Percentiles rank a stretch among this genome's conserved stretches.
Evolutionary conservation across 2,888 invertebrate species (phyloP).

Genomic region (Drosophila algonquin): DNA sequence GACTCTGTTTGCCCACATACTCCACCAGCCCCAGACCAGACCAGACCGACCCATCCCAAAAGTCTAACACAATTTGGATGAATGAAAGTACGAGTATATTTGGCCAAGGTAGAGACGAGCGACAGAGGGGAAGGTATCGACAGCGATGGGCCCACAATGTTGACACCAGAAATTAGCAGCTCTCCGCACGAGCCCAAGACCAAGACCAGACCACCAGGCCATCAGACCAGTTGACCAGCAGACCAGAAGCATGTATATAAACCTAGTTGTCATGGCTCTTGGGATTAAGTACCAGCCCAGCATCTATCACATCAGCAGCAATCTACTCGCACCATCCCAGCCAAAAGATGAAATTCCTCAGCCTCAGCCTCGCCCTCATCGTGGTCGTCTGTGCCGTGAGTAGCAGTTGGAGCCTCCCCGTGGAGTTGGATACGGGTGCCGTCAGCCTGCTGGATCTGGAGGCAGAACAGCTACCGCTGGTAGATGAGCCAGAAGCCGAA

Average conservation of each 20-base stretch:
- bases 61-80: slow-evolving; percentile 48
- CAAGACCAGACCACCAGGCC: slow-evolving; percentile 37
- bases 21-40: not conserved
- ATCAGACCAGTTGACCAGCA: not conserved
- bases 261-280: slow-evolving; percentile 41
- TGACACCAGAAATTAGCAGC: slow-evolving; percentile 65
- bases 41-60: slow-evolving; percentile 37
- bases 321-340: not conserved
- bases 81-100: slow-evolving; percentile 70
- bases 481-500: slow-evolving; percentile 37
- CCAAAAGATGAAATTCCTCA: slow-evolving; percentile 50
- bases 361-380: slow-evolving; percentile 45
- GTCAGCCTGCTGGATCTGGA: slow-evolving; percentile 70
- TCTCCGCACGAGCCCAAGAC: slow-evolving; percentile 52
- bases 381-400: slow-evolving; percentile 27
- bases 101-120: slow-evolving; percentile 35
- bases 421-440: slow-evolving; percentile 44
- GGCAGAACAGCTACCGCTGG: slow-evolving; percentile 25
- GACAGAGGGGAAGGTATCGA: not conserved
- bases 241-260: slow-evolving; percentile 50
- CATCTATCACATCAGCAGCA: slow-evolving; percentile 12
- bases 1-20: slow-evolving; percentile 6
- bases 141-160: slow-evolving; percentile 44
- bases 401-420: slow-evolving; percentile 47
- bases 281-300: slow-evolving; percentile 54